Base-by-base conservation (phyloP, 1,140 invertebrate genomes). In the Drosophila leontia region DNA sequence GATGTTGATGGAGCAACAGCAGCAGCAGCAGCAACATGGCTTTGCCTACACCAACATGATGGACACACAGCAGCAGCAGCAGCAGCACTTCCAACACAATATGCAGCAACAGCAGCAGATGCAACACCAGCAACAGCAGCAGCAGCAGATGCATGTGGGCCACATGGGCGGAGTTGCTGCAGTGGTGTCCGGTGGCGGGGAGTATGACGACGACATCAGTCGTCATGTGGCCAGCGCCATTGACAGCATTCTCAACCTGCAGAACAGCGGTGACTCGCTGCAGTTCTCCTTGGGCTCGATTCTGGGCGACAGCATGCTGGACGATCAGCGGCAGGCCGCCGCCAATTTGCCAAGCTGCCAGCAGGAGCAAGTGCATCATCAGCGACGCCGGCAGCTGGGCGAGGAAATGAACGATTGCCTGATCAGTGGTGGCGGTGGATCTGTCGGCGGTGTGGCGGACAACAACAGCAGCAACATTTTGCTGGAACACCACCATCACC, bases 211-310 rank as follows among this genome's bases (percentile, higher is more conserved):
- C 67, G 94, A 95, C 69, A 96, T 96, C 47, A 96, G 95, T 63
- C 95, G 96, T 11, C 96, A 97, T 87, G 96, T 96, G 42, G 96
- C 96, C 91, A 96, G 95, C 72, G 96, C 96, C 53, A 96, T 96
- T 61, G 96, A 96, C 82, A 96, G 95, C 82, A 96, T 97, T 80
- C 93, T 96, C 32, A 96, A 96, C 92, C 92, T 96, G 67, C 96
- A 96, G 82, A 94, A 94, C 51, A 92, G 91, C 61, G 92, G 91
- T 17, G 88, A 88, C 37, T 92, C 92, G 11, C 42, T 93, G 44
- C 91, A 92, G 72, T 92, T 92, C 63, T 92, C 92, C 13, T 61
- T 93, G 60, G 91, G 91, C 8, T 92, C 92, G 1, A 84, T 93
- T 15, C 65, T 93, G 11, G 90, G 91, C 17, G 92, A 93, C 45